Percentiles rank a stretch among this genome's conserved stretches.
These are phyloP conservation scores for Phalacrocorax carbo DNA, from an alignment of 2,113 vertebrate genomes.

Conservation along the genomic window DNA sequence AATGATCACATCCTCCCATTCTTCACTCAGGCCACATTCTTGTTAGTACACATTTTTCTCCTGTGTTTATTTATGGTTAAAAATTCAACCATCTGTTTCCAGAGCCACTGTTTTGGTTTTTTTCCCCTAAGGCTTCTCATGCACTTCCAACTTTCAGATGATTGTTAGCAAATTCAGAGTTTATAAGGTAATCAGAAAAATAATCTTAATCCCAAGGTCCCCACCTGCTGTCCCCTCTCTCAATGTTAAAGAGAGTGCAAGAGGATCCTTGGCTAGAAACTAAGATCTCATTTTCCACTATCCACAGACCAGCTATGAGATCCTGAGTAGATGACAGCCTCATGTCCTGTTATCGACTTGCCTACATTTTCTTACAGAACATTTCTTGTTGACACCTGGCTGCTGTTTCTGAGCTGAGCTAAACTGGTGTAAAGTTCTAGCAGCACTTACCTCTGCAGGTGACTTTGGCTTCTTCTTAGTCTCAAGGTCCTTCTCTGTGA, in stretches of 20 bases:
- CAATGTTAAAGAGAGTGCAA: not conserved
- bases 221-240: not conserved
- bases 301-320: not conserved
- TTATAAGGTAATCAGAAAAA: not conserved
- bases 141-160: not conserved
- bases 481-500: slow-evolving; percentile 76
- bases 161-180: not conserved
- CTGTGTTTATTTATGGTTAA: not conserved
- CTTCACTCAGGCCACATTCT: not conserved
- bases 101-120: not conserved
- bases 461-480: not conserved
- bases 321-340: not conserved
- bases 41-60: not conserved
- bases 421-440: not conserved
- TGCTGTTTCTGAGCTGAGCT: not conserved
- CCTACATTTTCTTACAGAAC: not conserved
- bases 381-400: not conserved
- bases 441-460: not conserved
- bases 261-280: not conserved
- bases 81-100: not conserved
- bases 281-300: not conserved
- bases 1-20: not conserved
- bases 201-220: not conserved
- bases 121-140: not conserved
- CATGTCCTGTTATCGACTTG: not conserved